These are phyloP conservation scores for Solea solea DNA, from an alignment of 2,113 vertebrate genomes.

Conservation along the genomic window DNA sequence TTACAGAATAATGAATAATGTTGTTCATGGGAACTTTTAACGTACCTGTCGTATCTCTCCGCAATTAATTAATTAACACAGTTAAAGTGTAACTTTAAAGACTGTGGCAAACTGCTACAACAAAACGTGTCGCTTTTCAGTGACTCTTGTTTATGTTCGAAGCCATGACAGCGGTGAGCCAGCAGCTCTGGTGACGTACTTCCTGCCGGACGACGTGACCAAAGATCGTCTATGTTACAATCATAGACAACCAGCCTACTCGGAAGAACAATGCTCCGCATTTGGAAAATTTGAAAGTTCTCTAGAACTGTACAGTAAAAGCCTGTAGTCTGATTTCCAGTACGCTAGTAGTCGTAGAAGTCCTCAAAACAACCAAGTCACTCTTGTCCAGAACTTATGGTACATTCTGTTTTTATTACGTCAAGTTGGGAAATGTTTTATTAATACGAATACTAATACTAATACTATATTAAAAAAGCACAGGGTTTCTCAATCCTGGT, in stretches of 20 bases:
- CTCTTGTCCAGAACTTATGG: too few species aligned
- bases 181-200: constrained; percentile 14
- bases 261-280: background rate
- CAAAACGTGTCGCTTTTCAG: background rate
- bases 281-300: too few species aligned
- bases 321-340: too few species aligned
- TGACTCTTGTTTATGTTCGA: constrained; percentile 63
- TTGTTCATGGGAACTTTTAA: background rate
- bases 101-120: background rate
- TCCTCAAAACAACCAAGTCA: too few species aligned
- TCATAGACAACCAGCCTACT: too few species aligned
- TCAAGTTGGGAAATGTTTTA: too few species aligned
- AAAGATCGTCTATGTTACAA: constrained; percentile 50
- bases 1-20: background rate
- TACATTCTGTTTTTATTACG: too few species aligned
- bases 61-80: background rate
- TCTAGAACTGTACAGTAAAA: too few species aligned
- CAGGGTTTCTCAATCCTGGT: too few species aligned
- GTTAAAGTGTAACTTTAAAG: background rate
- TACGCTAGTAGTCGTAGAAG: too few species aligned
- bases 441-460: too few species aligned
- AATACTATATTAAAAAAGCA: too few species aligned
- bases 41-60: constrained; percentile 23
- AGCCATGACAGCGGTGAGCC: constrained; percentile 77
- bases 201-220: background rate